Evolutionary conservation across 2,113 vertebrate genomes (phyloP), one percentile per base, ranked within the genome.

Genomic region (Cariama cristata): DNA sequence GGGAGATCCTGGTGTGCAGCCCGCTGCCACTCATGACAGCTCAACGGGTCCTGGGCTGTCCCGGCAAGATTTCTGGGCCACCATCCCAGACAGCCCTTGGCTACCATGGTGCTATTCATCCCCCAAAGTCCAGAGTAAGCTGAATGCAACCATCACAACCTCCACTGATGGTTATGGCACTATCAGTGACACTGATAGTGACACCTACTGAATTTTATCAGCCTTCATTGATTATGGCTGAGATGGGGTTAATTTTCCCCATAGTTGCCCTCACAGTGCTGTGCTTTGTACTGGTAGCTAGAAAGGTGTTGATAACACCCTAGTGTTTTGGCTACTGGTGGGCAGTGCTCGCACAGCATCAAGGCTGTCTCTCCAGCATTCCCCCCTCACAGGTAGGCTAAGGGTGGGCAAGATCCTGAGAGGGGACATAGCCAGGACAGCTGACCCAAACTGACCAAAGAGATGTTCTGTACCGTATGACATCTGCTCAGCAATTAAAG

Each of bases 181-280:
- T 38, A 38, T 38, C 38, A 38, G 47, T 66, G 79, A 95, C 63
- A 92, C 62, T 76, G 79, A 75, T 50, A 79, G 56, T 93, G 85
- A 95, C 94, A 83, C 56, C 64, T 86, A 90, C 22, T 45, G 76
- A 69, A 49, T 18, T 86, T 93, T 92, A 74, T 96, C 88, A 74
- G 22, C 45, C 49, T 27, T 67, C 85, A 50, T 21, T 35, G 21
- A 32, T 12, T 58, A 15, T 50, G 30, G 19, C 30, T 58, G 44
- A 67, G 60, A 23, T 8, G 18, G 28, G 40, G 28, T 75, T 76
- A 40, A 49, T 75, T 49, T 33, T 49, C 19, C 28, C 22, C 12
- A 28, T 6, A 67, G 19, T 23, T 58, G 24, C n/a, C n/a, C 44
- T 67, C 52, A 24, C 17, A 56, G 50, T 22, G 11, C 28, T 58